Evolutionary conservation across 2,113 vertebrate species (phyloP).

Genomic region (Cyanoderma ruficeps): DNA sequence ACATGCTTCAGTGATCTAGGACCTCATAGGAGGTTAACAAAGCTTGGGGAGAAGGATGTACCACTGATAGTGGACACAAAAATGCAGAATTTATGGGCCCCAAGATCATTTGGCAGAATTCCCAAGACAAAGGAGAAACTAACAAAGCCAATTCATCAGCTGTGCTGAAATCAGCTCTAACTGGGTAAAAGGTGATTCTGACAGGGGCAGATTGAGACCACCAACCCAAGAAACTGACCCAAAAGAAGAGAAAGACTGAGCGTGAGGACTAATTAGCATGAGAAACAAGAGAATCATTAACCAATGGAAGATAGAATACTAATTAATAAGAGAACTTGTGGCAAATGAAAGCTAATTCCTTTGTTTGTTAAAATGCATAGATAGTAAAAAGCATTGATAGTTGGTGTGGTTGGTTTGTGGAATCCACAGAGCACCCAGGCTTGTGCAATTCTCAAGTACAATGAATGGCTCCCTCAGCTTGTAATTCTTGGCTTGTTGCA

Average conservation of each 20-base stretch:
- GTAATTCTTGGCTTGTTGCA: not conserved
- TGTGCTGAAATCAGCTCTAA: not conserved
- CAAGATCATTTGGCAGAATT: not conserved
- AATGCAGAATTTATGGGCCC: not conserved
- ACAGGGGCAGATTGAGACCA: accelerated
- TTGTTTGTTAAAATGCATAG: not conserved
- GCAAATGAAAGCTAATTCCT: not conserved
- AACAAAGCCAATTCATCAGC: not conserved
- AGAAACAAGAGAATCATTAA: not conserved
- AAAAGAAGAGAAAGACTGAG: not conserved
- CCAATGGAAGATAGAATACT: not conserved
- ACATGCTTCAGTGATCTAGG: not conserved
- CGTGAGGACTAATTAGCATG: not conserved
- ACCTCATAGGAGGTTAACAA: not conserved
- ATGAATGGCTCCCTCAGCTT: not conserved
- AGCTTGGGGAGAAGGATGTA: not conserved
- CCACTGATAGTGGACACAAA: not conserved
- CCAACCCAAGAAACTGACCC: not conserved
- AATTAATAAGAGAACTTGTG: not conserved
- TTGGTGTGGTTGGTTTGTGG: not conserved
- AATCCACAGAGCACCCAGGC: not conserved
- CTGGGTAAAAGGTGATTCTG: not conserved
- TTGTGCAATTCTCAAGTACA: not conserved
- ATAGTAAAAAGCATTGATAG: not conserved
- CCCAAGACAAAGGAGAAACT: not conserved